Evolutionary conservation across 53 echinoderm and acorn worm genomes (phyloP), one percentile per base, ranked within the genome.

Genomic region (Mesocentrotus franciscanus): DNA sequence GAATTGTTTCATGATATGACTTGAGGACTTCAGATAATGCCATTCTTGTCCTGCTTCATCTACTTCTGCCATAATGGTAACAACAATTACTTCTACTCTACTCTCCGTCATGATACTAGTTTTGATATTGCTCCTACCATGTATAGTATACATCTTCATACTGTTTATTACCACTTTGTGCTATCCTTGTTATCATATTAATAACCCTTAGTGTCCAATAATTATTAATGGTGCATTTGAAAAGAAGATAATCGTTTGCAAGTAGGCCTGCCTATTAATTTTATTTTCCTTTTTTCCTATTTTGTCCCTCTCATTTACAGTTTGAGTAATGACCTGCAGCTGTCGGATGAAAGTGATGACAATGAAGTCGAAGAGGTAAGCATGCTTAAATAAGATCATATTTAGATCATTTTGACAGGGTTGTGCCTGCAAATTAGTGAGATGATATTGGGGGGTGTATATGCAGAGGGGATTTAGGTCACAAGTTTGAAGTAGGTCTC

Each of bases 321-420:
- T 85, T 78, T 93, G 57, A 57, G 70, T 1, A 93, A 96, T 89
- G 96, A 96, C 58, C 87, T 93, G 26, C 56, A 33, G 74, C 85
- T 93, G 58, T 85, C 96, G 0, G 96, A 95, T 95, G 95, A 96
- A 49, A 7, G 6, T 36, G 93, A 93, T 56, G 96, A 92, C 92
- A 93, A 87, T 81, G 96, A 96, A n/a, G n/a, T n/a, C n/a, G n/a
- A n/a, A 89, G 96, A 93, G 93, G 96, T 96, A 84, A 92, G 95
- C 14, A 89, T 62, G 15, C 18, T 14, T 62, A 1, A 62, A 14
- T 16, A 62, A 62, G 18, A 62, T 49, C 49, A 49, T 22, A 68
- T 68, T 68, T 68, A 22, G 24, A 5, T 68, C 68, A 24, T 68
- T 68, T 22, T 24, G 22, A 68, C 9, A 68, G 68, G 74, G 32